Percentiles rank a stretch among this genome's conserved stretches.
Evolutionary conservation across 2,888 invertebrate genomes (phyloP).

Genomic region (Eupithecia dodoneata): DNA sequence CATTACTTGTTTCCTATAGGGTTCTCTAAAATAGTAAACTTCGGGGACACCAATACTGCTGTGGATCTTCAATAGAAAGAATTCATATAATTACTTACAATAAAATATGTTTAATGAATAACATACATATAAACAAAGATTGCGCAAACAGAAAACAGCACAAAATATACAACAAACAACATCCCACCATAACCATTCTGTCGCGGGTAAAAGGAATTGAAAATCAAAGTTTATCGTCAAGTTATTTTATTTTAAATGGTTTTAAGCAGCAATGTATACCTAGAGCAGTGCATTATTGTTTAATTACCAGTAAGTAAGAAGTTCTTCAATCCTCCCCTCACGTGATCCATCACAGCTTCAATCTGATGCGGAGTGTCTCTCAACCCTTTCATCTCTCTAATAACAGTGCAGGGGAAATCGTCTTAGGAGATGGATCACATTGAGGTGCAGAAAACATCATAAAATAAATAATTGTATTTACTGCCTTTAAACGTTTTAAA

Average conservation of each 20-base stretch:
- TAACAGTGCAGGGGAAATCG: constrained; percentile 34
- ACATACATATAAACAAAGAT: not conserved
- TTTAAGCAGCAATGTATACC: not conserved
- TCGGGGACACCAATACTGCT: too few species aligned
- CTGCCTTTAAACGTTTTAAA: too few species aligned
- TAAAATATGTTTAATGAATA: not conserved
- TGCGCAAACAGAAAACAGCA: too few species aligned
- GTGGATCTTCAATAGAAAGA: too few species aligned
- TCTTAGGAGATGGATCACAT: constrained; percentile 35
- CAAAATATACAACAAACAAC: too few species aligned
- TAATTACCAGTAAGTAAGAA: constrained; percentile 41
- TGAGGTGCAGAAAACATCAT: not conserved
- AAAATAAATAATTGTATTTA: not conserved
- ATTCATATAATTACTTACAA: not conserved
- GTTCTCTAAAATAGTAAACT: too few species aligned
- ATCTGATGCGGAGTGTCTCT: constrained; percentile 53
- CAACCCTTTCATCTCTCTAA: constrained; percentile 33
- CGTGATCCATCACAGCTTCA: constrained; percentile 67
- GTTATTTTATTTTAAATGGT: too few species aligned
- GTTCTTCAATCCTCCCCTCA: constrained; percentile 52
- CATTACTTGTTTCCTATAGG: too few species aligned
- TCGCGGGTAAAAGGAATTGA: too few species aligned
- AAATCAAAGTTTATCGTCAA: too few species aligned
- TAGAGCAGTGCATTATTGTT: constrained; percentile 6
- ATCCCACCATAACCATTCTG: too few species aligned